Conservation (phyloP, 1,140 invertebrate genomes). For the Bilobella aurantiaca region DNA sequence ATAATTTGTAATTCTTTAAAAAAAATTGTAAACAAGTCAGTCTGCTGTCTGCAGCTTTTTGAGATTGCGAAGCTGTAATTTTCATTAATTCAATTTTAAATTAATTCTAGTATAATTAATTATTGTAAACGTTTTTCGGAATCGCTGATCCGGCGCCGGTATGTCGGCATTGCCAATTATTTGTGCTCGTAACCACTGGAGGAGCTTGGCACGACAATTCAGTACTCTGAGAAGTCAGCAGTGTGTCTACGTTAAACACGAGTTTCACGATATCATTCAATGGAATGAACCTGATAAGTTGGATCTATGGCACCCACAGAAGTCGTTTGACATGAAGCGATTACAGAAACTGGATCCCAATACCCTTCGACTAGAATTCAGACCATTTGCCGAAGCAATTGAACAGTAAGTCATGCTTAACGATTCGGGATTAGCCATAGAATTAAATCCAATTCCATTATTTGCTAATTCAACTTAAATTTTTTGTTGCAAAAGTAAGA, state of each 20-base stretch:
- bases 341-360: constrained; percentile 19
- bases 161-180: too few relatives aligned
- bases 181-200: too few relatives aligned
- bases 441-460: too few relatives aligned
- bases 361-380: constrained; percentile 15
- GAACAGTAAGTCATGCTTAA: background rate
- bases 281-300: constrained; percentile 15
- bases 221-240: background rate
- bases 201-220: constrained; percentile 1
- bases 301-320: constrained; percentile 10
- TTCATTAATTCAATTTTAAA: too few relatives aligned
- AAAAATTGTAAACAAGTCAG: too few relatives aligned
- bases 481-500: too few relatives aligned
- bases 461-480: background rate
- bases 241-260: constrained; percentile 16
- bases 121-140: too few relatives aligned
- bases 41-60: too few relatives aligned
- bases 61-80: too few relatives aligned
- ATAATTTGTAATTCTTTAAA: too few relatives aligned
- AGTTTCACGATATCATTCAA: constrained; percentile 31
- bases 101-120: too few relatives aligned
- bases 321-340: constrained; percentile 15
- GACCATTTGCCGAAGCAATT: constrained; percentile 17
- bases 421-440: background rate
- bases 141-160: too few relatives aligned